Conservation (phyloP, 2,888 invertebrate genomes). For the Margaritifera margaritifera region DNA sequence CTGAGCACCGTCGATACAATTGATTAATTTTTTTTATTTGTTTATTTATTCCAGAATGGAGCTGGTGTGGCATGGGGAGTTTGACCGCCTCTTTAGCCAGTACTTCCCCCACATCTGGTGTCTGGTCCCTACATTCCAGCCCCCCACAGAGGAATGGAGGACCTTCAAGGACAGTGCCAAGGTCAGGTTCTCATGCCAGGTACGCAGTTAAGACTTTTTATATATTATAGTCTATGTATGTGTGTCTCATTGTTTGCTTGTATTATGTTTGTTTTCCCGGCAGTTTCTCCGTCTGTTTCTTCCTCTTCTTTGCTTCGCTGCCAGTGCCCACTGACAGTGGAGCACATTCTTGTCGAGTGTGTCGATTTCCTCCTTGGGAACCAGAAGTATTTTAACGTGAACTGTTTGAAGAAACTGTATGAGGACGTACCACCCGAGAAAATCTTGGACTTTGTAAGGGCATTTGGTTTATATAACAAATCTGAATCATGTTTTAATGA, state of each 20-base stretch:
- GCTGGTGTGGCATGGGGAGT: constrained; percentile 73
- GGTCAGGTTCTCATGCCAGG: constrained; percentile 73
- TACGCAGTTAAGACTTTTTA: constrained; percentile 35
- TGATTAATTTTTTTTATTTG: constrained; percentile 5
- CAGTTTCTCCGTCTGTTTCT: background rate
- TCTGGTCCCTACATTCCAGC: constrained; percentile 68
- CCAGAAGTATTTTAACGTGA: no score
- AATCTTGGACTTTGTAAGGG: no score
- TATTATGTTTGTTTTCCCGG: background rate
- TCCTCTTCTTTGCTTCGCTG: background rate
- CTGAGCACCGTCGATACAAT: background rate
- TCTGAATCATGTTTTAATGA: no score
- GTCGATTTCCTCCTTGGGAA: no score
- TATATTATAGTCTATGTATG: background rate
- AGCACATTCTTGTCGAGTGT: no score
- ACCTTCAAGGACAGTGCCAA: constrained; percentile 73
- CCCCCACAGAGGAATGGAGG: constrained; percentile 66
- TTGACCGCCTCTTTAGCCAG: constrained; percentile 68
- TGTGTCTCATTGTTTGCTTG: background rate
- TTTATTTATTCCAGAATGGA: constrained; percentile 68
- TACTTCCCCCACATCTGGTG: constrained; percentile 70
- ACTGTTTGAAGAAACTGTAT: no score
- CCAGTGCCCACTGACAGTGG: background rate
- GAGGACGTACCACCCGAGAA: no score
- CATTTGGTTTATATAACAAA: no score